These are phyloP conservation scores for Micrasema minimum DNA, from an alignment of 1,140 invertebrate genomes.

Conservation along the genomic window DNA sequence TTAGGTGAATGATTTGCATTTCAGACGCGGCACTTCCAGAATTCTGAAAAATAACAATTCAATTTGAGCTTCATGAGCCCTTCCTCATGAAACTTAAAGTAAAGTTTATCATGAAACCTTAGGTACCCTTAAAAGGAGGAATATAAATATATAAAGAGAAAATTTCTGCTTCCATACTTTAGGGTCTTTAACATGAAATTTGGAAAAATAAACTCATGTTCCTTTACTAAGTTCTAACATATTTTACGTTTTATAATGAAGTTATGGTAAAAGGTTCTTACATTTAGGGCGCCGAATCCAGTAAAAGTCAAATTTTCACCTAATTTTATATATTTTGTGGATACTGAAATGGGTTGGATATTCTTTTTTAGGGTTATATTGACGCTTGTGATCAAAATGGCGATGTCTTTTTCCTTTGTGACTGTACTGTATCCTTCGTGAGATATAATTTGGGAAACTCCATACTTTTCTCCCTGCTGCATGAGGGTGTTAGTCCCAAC, in stretches of 20 bases:
- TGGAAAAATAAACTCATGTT: too few relatives aligned
- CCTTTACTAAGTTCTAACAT: too few relatives aligned
- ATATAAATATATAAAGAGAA: too few relatives aligned
- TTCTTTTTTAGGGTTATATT: slow-evolving; percentile 29
- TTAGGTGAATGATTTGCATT: slow-evolving; percentile 51
- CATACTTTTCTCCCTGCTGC: slow-evolving; percentile 28
- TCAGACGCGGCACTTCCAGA: slow-evolving; percentile 41
- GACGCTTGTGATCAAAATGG: slow-evolving; percentile 36
- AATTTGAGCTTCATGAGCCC: too few relatives aligned
- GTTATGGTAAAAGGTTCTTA: slow-evolving; percentile 12
- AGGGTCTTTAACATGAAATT: too few relatives aligned
- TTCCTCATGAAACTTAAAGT: too few relatives aligned
- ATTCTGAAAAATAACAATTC: slow-evolving; percentile 47
- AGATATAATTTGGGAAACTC: slow-evolving; percentile 39
- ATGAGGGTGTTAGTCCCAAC: slow-evolving; percentile 39
- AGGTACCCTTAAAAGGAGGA: too few relatives aligned
- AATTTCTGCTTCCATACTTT: too few relatives aligned
- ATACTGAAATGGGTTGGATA: slow-evolving; percentile 17
- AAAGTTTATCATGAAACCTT: too few relatives aligned
- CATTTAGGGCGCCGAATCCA: slow-evolving; percentile 42
- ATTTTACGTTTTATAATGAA: too few relatives aligned
- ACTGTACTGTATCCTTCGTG: slow-evolving; percentile 37
- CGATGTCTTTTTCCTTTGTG: slow-evolving; percentile 48
- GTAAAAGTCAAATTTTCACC: slow-evolving; percentile 37
- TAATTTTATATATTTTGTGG: slow-evolving; percentile 11